Conservation (phyloP, 1,140 invertebrate species). For the Stenopsyche tienmushanensis region DNA sequence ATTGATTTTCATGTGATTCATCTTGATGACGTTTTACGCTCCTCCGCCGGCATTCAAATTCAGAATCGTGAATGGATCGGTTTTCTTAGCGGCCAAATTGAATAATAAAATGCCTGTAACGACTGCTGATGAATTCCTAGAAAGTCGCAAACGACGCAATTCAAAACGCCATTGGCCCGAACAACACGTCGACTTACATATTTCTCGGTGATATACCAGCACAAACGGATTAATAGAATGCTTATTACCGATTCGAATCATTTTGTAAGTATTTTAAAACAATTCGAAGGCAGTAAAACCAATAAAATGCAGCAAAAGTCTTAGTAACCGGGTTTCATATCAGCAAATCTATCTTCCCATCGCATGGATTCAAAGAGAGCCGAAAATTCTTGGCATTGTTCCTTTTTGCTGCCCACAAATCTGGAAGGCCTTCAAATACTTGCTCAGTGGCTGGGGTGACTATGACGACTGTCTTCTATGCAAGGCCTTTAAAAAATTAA, state of each 20-base stretch:
- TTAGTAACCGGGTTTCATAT: not conserved
- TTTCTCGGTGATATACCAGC: too few relatives aligned
- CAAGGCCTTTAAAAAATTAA: too few relatives aligned
- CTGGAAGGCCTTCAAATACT: conserved; percentile 26
- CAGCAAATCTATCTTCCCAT: conserved; percentile 11
- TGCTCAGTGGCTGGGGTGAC: not conserved
- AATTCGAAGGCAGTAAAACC: conserved; percentile 11
- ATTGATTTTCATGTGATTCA: too few relatives aligned
- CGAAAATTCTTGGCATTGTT: conserved; percentile 35
- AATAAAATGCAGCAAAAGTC: conserved; percentile 14
- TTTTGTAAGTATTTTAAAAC: not conserved
- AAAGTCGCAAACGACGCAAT: too few relatives aligned
- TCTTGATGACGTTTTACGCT: too few relatives aligned
- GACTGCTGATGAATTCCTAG: too few relatives aligned
- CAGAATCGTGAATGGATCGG: too few relatives aligned
- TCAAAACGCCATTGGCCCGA: too few relatives aligned
- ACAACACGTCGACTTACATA: too few relatives aligned
- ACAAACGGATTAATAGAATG: not conserved
- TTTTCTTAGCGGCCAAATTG: too few relatives aligned
- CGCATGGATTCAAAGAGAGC: conserved; percentile 23
- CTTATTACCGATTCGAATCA: conserved; percentile 4
- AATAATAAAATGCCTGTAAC: too few relatives aligned
- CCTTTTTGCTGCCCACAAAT: conserved; percentile 23
- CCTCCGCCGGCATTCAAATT: too few relatives aligned
- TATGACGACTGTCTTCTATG: not conserved